Conservation (phyloP, 2,113 vertebrate genomes). For the Platichthys flesus region DNA sequence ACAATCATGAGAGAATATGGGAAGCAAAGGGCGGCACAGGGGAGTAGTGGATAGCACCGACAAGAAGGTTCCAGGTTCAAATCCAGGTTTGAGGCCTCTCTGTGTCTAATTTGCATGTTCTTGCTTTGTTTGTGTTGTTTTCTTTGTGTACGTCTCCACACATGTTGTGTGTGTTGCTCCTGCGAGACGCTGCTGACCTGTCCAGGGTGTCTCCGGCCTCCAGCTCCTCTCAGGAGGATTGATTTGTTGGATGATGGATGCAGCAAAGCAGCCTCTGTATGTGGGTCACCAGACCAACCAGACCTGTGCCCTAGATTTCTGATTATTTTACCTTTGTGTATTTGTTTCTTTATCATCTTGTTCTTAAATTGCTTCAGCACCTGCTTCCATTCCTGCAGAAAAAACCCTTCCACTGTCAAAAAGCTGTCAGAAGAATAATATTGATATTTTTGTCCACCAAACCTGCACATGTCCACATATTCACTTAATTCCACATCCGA, state of each 20-base stretch:
- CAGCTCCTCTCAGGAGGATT: neutral
- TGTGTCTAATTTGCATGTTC: no score
- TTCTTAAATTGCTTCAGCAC: neutral
- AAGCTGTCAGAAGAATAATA: neutral
- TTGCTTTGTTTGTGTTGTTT: no score
- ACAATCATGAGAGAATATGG: no score
- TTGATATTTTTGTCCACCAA: neutral
- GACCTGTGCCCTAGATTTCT: neutral
- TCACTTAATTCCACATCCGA: neutral
- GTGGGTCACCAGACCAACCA: neutral
- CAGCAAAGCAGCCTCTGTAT: neutral
- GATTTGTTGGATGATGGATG: neutral
- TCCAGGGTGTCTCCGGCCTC: no score
- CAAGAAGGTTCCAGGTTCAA: no score
- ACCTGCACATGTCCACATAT: neutral
- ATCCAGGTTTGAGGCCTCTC: no score
- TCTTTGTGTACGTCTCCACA: no score
- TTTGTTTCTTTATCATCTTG: neutral
- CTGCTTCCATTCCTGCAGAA: neutral
- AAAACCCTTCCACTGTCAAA: neutral
- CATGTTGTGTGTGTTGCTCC: no score
- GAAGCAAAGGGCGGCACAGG: no score
- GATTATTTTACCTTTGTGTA: no score
- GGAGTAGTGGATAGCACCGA: no score
- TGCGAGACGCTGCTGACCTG: no score